Conservation (phyloP, 2,888 invertebrate genomes). For the Caenorhabditis sp. region DNA sequence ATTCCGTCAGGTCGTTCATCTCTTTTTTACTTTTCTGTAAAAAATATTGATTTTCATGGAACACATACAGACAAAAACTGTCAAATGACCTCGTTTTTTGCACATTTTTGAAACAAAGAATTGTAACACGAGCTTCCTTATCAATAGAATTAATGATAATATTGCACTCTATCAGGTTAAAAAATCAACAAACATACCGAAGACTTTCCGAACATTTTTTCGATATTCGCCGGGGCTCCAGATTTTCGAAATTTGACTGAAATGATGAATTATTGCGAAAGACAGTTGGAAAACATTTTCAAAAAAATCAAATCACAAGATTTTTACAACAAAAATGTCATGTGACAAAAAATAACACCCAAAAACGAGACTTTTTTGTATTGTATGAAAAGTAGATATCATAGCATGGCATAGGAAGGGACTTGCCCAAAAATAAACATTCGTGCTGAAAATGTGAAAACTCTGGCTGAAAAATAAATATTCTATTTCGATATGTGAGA, state of each 20-base stretch:
- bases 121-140: not conserved
- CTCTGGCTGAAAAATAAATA: not conserved
- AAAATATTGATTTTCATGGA: too few species aligned
- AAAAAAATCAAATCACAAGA: not conserved
- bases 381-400: too few species aligned
- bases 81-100: too few species aligned
- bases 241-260: not conserved
- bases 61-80: too few species aligned
- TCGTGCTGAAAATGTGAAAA: not conserved
- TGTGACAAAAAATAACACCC: too few species aligned
- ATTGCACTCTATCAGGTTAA: not conserved
- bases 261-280: not conserved
- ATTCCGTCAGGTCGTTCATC: not conserved
- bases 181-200: not conserved
- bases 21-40: constrained; percentile 21
- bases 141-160: not conserved
- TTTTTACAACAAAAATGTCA: too few species aligned
- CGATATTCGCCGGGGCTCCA: not conserved
- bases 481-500: not conserved
- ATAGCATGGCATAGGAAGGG: too few species aligned
- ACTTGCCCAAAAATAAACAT: not conserved
- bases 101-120: not conserved
- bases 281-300: not conserved
- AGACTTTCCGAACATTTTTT: not conserved
- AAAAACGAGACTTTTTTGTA: too few species aligned